phyloP scores from a whole-genome alignment of 1,140 invertebrate species.

The Apis dorsata region DNA sequence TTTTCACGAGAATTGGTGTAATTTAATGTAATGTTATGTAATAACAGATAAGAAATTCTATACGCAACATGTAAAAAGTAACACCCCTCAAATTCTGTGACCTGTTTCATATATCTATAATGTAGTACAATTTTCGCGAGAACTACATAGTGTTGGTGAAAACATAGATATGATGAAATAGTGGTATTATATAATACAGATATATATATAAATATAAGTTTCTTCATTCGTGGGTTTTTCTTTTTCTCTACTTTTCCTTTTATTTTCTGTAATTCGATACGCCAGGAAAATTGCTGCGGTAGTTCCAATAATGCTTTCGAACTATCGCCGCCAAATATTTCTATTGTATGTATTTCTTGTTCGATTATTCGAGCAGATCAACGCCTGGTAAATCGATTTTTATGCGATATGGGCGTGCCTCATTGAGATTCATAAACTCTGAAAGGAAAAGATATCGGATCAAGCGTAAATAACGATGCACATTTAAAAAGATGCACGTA shows the following conservation, averaged over 20 bases:
- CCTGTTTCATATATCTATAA: constrained; percentile 10
- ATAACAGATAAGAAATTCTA: neutral
- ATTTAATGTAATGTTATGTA: constrained; percentile 7
- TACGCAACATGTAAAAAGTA: too few species aligned
- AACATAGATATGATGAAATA: neutral
- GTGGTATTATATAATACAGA: too few species aligned
- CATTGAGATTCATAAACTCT: constrained; percentile 11
- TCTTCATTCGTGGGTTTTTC: neutral
- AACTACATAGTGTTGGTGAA: too few species aligned
- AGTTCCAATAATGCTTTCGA: constrained; percentile 10
- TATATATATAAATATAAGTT: neutral
- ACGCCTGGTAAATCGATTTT: constrained; percentile 50
- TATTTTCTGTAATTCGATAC: constrained; percentile 42
- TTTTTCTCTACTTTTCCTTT: constrained; percentile 6
- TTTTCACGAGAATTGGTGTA: neutral
- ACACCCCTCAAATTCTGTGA: constrained; percentile 1
- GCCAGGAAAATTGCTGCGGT: constrained; percentile 26
- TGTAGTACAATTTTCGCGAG: neutral
- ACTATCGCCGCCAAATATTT: constrained; percentile 34
- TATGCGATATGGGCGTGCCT: constrained; percentile 17
- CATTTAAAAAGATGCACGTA: constrained; percentile 40
- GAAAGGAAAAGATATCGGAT: constrained; percentile 40
- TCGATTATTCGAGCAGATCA: constrained; percentile 45
- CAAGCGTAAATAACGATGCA: constrained; percentile 48
- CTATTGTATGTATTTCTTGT: constrained; percentile 42